Evolutionary conservation across 1,140 invertebrate genomes (phyloP).

Genomic region (Micrasema longulum): DNA sequence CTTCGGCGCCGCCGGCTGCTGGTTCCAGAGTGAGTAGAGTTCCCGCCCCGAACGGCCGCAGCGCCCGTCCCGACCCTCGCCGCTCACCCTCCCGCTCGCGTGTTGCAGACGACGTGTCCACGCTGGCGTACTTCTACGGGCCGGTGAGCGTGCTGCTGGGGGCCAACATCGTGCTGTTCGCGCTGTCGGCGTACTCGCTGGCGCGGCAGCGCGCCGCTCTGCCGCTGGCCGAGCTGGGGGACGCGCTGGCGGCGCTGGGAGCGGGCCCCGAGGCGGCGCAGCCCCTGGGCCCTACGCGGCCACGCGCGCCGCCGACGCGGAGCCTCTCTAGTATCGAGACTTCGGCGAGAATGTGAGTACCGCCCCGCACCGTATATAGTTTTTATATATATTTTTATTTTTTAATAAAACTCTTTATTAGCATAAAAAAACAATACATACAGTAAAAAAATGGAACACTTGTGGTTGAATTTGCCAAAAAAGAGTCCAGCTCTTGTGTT

Average conservation of each 20-base stretch:
- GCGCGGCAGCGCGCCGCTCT: neutral
- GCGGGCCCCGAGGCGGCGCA: neutral
- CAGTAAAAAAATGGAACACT: too few species aligned
- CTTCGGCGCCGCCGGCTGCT: slow-evolving; percentile 64
- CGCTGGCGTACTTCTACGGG: slow-evolving; percentile 22
- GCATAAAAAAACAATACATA: too few species aligned
- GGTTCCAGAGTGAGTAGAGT: slow-evolving; percentile 66
- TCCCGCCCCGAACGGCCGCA: too few species aligned
- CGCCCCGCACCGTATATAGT: too few species aligned
- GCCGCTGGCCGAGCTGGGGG: neutral
- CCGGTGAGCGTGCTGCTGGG: slow-evolving; percentile 4
- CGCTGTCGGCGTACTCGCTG: neutral
- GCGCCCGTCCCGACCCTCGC: too few species aligned
- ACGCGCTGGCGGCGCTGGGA: neutral
- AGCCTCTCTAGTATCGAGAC: too few species aligned
- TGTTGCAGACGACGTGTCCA: slow-evolving; percentile 13
- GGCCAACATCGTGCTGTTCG: slow-evolving; percentile 9
- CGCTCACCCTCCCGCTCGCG: neutral
- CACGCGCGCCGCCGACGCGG: too few species aligned
- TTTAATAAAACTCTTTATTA: too few species aligned
- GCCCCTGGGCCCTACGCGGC: neutral
- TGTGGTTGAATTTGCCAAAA: too few species aligned
- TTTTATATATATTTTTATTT: too few species aligned
- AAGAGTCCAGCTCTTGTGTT: too few species aligned
- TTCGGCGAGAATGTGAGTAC: too few species aligned